phyloP scores from a whole-genome alignment of 35 echinoderm and acorn worm genomes.

The Chiridota heheva region DNA sequence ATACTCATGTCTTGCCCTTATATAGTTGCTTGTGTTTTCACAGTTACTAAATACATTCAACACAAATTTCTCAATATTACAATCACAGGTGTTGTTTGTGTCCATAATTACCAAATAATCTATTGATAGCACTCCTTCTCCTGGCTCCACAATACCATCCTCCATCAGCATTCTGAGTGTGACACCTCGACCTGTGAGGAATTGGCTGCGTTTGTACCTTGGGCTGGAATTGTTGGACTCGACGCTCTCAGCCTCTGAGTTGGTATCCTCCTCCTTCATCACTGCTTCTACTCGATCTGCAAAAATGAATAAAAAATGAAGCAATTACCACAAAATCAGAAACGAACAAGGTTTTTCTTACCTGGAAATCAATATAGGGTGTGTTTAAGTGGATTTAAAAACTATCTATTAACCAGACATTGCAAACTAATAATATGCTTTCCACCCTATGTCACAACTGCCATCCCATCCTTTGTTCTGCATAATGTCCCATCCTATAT shows the following conservation, averaged over 20 bases:
- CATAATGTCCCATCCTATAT: too few relatives aligned
- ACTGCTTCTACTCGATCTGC: slow-evolving; percentile 53
- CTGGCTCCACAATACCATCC: slow-evolving; percentile 87
- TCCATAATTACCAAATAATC: slow-evolving; percentile 93
- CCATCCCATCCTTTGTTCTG: too few relatives aligned
- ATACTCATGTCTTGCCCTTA: background rate
- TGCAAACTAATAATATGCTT: too few relatives aligned
- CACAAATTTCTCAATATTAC: background rate
- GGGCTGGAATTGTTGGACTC: slow-evolving; percentile 70
- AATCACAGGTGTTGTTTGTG: background rate
- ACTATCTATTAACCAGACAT: too few relatives aligned
- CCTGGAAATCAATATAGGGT: too few relatives aligned
- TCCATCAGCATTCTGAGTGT: slow-evolving; percentile 88
- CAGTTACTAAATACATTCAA: background rate
- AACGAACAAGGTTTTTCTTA: too few relatives aligned
- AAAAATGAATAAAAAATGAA: background rate
- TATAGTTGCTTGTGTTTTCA: background rate
- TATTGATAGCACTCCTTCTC: slow-evolving; percentile 79
- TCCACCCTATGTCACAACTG: too few relatives aligned
- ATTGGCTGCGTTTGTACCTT: slow-evolving; percentile 40
- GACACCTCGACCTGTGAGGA: slow-evolving; percentile 82
- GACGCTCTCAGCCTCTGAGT: slow-evolving; percentile 74
- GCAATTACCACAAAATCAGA: too few relatives aligned
- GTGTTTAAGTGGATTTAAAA: too few relatives aligned
- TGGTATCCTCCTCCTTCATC: slow-evolving; percentile 84